Conservation (phyloP, 2,888 invertebrate species). For the Ypsolopha scabrella region DNA sequence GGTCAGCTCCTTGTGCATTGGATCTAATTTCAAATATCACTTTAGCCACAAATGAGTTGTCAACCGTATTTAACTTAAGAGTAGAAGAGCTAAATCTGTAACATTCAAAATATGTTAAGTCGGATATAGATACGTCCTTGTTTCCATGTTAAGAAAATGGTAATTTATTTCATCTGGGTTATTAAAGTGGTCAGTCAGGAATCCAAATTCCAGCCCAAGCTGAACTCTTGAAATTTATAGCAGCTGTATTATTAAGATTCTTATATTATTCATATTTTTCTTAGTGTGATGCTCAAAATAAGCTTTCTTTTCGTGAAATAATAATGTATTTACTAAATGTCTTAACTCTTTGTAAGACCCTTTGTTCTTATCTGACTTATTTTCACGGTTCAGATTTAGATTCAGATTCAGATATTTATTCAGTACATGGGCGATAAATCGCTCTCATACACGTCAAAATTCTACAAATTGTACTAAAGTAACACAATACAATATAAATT, state of each 20-base stretch:
- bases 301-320: conserved; percentile 5
- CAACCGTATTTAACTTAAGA: conserved; percentile 6
- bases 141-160: conserved; percentile 8
- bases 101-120: conserved; percentile 6
- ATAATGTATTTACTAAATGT: conserved; percentile 1
- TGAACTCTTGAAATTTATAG: neutral
- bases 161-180: conserved; percentile 7
- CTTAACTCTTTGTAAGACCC: conserved; percentile 7
- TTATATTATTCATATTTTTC: conserved; percentile 3
- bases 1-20: conserved; percentile 8
- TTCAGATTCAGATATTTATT: too few relatives aligned
- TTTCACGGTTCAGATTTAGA: too few relatives aligned
- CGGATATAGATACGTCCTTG: neutral
- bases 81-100: neutral
- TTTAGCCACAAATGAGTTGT: neutral
- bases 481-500: too few relatives aligned
- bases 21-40: conserved; percentile 5
- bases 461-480: too few relatives aligned
- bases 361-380: conserved; percentile 1
- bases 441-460: too few relatives aligned
- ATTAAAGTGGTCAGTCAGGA: conserved; percentile 2
- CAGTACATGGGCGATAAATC: too few relatives aligned
- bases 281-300: conserved; percentile 9
- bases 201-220: too few relatives aligned
- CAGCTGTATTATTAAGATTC: conserved; percentile 5